Percentiles rank a stretch among this genome's conserved stretches.
phyloP scores from a whole-genome alignment of 2,888 invertebrate species.

The Drosophila histrio region DNA sequence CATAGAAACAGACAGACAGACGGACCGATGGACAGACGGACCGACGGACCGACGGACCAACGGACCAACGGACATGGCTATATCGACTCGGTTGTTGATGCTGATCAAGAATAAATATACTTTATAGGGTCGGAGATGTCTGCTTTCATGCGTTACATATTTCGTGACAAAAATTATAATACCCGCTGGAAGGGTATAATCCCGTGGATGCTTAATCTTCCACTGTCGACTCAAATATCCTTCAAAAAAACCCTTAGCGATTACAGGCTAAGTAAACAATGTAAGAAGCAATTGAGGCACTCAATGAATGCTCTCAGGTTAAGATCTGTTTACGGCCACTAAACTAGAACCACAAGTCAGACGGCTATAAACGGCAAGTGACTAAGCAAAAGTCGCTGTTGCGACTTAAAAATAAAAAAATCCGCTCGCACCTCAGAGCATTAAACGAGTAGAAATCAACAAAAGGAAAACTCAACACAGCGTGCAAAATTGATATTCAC shows the following conservation, averaged over 20 bases:
- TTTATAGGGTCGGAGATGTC: no score
- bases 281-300: constrained; percentile 58
- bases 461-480: constrained; percentile 66
- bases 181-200: no score
- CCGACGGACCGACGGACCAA: no score
- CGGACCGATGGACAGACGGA: no score
- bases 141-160: no score
- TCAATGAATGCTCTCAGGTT: constrained; percentile 26
- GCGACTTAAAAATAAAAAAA: constrained; percentile 28
- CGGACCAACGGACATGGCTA: no score
- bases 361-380: constrained; percentile 43
- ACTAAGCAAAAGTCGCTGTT: constrained; percentile 53
- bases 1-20: no score
- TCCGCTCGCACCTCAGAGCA: constrained; percentile 18
- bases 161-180: no score
- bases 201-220: constrained; percentile 11
- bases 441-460: constrained; percentile 31
- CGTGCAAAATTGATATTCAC: constrained; percentile 47
- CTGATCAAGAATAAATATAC: no score
- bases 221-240: constrained; percentile 54
- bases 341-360: constrained; percentile 53
- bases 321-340: constrained; percentile 48
- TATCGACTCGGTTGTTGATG: no score
- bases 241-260: constrained; percentile 60
- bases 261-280: constrained; percentile 40